Evolutionary conservation across 2,888 invertebrate genomes (phyloP).

Genomic region (Crepidodera aurea): DNA sequence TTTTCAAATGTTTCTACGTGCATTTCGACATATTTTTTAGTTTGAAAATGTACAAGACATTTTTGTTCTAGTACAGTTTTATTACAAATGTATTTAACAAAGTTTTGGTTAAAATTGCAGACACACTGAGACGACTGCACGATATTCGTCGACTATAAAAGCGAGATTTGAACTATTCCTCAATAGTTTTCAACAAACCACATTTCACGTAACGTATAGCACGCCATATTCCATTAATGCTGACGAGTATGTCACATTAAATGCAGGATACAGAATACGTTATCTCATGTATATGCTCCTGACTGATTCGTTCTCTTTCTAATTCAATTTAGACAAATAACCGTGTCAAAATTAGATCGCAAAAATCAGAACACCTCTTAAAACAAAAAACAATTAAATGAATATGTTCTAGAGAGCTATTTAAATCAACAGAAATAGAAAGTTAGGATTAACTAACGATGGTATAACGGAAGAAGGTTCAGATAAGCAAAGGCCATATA

Average conservation of each 20-base stretch:
- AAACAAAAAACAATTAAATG: no score
- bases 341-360: background rate
- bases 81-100: background rate
- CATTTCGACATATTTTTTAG: no score
- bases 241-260: conserved; percentile 19
- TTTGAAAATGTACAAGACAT: no score
- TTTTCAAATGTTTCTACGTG: no score
- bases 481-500: no score
- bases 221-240: conserved; percentile 16
- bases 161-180: conserved; percentile 13
- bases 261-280: conserved; percentile 11
- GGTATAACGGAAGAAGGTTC: no score
- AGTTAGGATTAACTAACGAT: no score
- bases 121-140: conserved; percentile 14
- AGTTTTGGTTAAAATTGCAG: background rate
- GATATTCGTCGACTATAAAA: conserved; percentile 12
- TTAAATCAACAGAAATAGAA: no score
- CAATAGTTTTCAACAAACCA: conserved; percentile 21
- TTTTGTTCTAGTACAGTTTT: no score
- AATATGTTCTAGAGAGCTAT: no score
- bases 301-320: background rate
- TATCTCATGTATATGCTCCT: conserved; percentile 15
- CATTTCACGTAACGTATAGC: conserved; percentile 17
- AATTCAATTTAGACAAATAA: background rate
- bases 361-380: no score